phyloP scores from a whole-genome alignment of 1,140 invertebrate species.

The Lethrus apterus region DNA sequence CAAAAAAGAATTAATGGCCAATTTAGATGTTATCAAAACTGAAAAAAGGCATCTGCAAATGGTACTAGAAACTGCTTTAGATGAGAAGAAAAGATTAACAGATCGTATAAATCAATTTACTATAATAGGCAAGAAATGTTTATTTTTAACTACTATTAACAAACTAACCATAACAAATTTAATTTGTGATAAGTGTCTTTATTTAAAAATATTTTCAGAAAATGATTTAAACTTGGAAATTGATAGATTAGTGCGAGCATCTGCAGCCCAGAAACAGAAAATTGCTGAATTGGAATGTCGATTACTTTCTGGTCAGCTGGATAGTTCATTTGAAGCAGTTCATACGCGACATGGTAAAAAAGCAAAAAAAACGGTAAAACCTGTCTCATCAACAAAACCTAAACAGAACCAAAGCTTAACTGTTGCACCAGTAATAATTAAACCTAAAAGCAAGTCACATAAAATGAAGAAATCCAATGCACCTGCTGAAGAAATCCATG shows the following conservation, averaged over 20 bases:
- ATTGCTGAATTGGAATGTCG: slow-evolving; percentile 41
- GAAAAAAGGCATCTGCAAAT: slow-evolving; percentile 48
- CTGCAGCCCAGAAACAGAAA: slow-evolving; percentile 39
- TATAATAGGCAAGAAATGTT: slow-evolving; percentile 40
- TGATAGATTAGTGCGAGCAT: slow-evolving; percentile 40
- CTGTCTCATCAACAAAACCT: background rate
- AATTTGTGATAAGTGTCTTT: background rate
- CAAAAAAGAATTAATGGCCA: slow-evolving; percentile 43
- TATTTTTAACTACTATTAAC: background rate
- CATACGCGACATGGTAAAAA: background rate
- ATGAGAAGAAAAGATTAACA: slow-evolving; percentile 50
- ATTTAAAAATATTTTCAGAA: slow-evolving; percentile 35
- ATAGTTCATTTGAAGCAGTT: background rate
- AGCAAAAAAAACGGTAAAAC: background rate
- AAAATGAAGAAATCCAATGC: background rate
- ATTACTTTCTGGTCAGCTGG: background rate
- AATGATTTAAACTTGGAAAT: slow-evolving; percentile 46
- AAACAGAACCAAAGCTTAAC: too few species aligned
- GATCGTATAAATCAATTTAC: slow-evolving; percentile 46
- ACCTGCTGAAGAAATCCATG: background rate
- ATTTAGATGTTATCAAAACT: slow-evolving; percentile 43
- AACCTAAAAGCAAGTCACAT: too few species aligned
- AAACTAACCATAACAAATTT: background rate
- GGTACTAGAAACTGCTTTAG: slow-evolving; percentile 50
- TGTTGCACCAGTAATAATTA: too few species aligned